These are phyloP conservation scores for Andinoacara biseriatus DNA, from an alignment of 2,113 vertebrate species.

Conservation along the genomic window DNA sequence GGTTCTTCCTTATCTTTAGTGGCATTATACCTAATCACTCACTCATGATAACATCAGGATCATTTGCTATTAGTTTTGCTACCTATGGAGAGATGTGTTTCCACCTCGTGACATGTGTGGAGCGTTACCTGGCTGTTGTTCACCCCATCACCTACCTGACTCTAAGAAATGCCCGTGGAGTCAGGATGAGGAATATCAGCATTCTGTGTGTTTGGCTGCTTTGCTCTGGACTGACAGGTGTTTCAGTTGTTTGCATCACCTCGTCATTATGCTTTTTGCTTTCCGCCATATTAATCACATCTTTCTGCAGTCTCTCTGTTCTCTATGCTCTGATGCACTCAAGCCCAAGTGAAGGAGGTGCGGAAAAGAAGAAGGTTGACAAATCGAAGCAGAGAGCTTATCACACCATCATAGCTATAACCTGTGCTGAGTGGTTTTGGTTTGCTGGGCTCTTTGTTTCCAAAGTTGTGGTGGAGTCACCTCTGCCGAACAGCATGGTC, in stretches of 20 bases:
- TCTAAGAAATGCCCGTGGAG: neutral
- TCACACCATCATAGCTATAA: neutral
- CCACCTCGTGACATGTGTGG: neutral
- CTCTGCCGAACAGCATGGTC: neutral
- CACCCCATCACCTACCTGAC: neutral
- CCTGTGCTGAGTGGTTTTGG: neutral
- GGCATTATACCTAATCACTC: neutral
- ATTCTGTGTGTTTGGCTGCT: neutral
- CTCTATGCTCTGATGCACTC: accelerated
- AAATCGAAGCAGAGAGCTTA: neutral
- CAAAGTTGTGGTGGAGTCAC: neutral
- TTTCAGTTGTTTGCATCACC: neutral
- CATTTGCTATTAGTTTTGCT: neutral
- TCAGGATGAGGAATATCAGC: neutral
- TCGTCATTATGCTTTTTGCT: neutral
- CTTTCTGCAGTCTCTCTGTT: neutral
- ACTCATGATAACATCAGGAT: neutral
- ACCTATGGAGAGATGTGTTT: neutral
- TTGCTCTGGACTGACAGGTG: neutral
- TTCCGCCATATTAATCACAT: neutral
- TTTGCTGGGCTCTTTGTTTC: neutral
- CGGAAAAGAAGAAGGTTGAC: neutral
- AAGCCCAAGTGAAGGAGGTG: neutral
- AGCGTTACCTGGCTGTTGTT: neutral
- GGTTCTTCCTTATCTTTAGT: too few species aligned